Evolutionary conservation across 2,888 invertebrate genomes (phyloP).

Genomic region (Epirrhoe tristata): DNA sequence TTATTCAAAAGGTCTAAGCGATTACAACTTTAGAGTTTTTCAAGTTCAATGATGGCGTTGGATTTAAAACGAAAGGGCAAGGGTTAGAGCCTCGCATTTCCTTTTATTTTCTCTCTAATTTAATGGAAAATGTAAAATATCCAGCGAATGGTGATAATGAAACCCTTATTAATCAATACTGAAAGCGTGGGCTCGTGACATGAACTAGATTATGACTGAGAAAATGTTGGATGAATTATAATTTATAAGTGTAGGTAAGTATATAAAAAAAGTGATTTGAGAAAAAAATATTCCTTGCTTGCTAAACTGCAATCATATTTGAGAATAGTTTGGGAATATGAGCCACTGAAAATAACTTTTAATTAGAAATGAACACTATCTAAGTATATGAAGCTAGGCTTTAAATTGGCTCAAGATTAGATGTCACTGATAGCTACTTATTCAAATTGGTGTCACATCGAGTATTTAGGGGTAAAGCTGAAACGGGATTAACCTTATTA

Average conservation of each 20-base stretch:
- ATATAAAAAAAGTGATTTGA: no score
- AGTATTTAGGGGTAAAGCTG: conserved; percentile 9
- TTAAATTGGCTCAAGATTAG: conserved; percentile 16
- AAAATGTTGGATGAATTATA: neutral
- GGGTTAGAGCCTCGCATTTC: conserved; percentile 36
- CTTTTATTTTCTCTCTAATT: conserved; percentile 34
- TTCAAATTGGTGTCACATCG: conserved; percentile 21
- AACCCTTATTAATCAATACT: conserved; percentile 24
- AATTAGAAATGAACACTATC: no score
- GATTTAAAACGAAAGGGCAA: conserved; percentile 43
- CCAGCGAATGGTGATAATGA: conserved; percentile 24
- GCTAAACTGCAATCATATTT: no score
- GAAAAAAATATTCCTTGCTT: no score
- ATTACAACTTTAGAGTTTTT: conserved; percentile 46
- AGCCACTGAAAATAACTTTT: neutral
- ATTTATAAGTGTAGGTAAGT: no score
- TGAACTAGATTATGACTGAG: neutral
- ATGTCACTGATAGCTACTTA: conserved; percentile 19
- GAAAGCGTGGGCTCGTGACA: neutral
- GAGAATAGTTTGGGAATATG: neutral
- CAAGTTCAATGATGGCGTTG: conserved; percentile 44
- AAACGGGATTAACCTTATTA: conserved; percentile 10
- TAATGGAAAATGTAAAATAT: conserved; percentile 27
- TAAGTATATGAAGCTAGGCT: neutral
- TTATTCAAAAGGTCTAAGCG: conserved; percentile 43